These are phyloP conservation scores for Aphelinus atriplicis DNA, from an alignment of 1,140 invertebrate species.

Conservation along the genomic window DNA sequence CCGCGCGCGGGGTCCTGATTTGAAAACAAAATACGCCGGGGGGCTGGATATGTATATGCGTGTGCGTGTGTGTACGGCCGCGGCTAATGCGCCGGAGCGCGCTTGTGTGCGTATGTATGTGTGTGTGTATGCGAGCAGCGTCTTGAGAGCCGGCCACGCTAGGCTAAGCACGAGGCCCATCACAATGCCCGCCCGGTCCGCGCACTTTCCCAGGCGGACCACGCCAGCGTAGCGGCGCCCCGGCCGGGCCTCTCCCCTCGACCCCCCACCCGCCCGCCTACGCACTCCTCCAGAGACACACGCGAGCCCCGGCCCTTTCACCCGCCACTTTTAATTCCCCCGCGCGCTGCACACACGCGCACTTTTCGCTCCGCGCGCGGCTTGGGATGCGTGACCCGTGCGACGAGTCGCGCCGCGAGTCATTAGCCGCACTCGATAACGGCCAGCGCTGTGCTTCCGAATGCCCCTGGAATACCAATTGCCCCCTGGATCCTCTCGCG, in stretches of 20 bases:
- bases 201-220: slow-evolving; percentile 64
- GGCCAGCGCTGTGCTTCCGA: too few relatives aligned
- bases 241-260: background rate
- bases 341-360: background rate
- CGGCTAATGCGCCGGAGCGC: background rate
- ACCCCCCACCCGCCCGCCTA: slow-evolving; percentile 1
- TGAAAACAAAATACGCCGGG: too few relatives aligned
- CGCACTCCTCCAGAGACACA: slow-evolving; percentile 23
- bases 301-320: slow-evolving; percentile 39
- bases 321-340: slow-evolving; percentile 30
- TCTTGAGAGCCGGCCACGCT: slow-evolving; percentile 40
- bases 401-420: too few relatives aligned
- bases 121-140: slow-evolving; percentile 40
- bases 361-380: slow-evolving; percentile 26
- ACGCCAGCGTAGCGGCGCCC: slow-evolving; percentile 62
- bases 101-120: background rate
- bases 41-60: too few relatives aligned
- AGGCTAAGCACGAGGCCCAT: slow-evolving; percentile 16
- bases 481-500: too few relatives aligned
- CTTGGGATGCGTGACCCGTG: too few relatives aligned
- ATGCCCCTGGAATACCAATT: too few relatives aligned
- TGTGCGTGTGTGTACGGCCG: too few relatives aligned
- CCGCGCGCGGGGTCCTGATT: too few relatives aligned
- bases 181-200: slow-evolving; percentile 52
- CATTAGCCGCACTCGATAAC: too few relatives aligned